These are phyloP conservation scores for Phocides pigmalion DNA, from an alignment of 1,140 invertebrate genomes.

Conservation along the genomic window DNA sequence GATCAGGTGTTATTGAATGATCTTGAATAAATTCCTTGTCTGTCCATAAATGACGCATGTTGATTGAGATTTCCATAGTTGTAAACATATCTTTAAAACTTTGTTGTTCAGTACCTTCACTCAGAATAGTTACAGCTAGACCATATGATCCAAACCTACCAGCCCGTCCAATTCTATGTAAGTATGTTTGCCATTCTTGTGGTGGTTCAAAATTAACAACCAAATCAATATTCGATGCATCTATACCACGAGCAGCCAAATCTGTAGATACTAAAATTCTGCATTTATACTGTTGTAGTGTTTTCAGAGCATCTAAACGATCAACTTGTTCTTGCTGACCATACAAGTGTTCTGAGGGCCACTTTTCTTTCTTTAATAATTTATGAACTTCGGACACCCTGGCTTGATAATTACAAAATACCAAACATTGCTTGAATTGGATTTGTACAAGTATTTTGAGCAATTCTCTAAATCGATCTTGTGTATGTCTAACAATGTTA, in stretches of 20 bases:
- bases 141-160: conserved; percentile 94
- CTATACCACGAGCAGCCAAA: conserved; percentile 94
- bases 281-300: conserved; percentile 91
- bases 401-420: conserved; percentile 95
- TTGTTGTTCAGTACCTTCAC: conserved; percentile 84
- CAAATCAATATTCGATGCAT: conserved; percentile 95
- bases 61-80: conserved; percentile 49
- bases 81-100: conserved; percentile 85
- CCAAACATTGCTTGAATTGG: conserved; percentile 94
- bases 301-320: conserved; percentile 89
- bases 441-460: conserved; percentile 88
- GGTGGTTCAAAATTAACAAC: conserved; percentile 97
- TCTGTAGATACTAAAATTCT: conserved; percentile 96
- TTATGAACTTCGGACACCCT: conserved; percentile 90
- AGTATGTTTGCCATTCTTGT: conserved; percentile 92
- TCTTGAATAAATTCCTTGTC: conserved; percentile 36
- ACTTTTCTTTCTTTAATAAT: conserved; percentile 87
- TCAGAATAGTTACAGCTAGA: conserved; percentile 87
- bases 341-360: conserved; percentile 89
- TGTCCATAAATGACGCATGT: conserved; percentile 58
- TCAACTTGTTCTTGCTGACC: conserved; percentile 92
- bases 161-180: conserved; percentile 97
- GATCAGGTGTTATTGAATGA: not conserved
- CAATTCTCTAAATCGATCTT: conserved; percentile 89
- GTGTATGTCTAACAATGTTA: conserved; percentile 86